These are phyloP conservation scores for Clytia hemisphaerica DNA, from an alignment of 30 jellyfish, hydroid and myxozoan species.

Conservation along the genomic window DNA sequence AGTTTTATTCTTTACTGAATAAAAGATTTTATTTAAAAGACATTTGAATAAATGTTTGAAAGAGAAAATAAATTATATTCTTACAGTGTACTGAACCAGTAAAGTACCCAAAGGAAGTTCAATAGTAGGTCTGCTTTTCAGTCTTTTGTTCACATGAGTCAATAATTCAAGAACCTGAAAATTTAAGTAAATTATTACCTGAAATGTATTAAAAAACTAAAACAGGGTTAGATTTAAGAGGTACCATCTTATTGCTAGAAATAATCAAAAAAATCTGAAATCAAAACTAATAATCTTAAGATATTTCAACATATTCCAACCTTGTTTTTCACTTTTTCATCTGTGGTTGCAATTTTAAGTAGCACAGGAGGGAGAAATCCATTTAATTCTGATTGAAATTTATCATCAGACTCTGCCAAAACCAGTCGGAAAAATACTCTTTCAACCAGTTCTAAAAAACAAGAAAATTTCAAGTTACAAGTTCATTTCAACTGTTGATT, in stretches of 20 bases:
- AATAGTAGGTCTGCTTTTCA: conserved; percentile 69
- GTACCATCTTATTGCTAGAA: not conserved
- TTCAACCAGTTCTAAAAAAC: conserved; percentile 70
- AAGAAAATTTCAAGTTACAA: too few species aligned
- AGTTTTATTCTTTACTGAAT: too few species aligned
- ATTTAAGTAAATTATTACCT: not conserved
- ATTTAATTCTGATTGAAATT: conserved; percentile 52
- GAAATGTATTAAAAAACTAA: too few species aligned
- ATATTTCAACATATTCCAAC: conserved; percentile 22
- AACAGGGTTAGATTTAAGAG: not conserved
- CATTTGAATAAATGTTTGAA: too few species aligned
- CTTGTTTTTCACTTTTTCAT: conserved; percentile 70
- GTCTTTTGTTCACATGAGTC: conserved; percentile 77
- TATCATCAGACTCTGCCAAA: conserved; percentile 84
- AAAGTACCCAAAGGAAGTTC: conserved; percentile 64
- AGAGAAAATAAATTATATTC: not conserved
- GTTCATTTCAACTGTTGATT: too few species aligned
- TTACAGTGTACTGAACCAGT: conserved; percentile 73
- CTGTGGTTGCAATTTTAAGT: conserved; percentile 49
- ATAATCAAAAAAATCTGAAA: not conserved
- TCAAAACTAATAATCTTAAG: not conserved
- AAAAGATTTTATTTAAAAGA: too few species aligned
- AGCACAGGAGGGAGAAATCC: conserved; percentile 71
- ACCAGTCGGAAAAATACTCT: conserved; percentile 76
- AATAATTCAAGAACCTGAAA: conserved; percentile 72